Evolutionary conservation across 2,113 vertebrate genomes (phyloP), one percentile per base, ranked within the genome.

Genomic region (Lepisosteus oculatus): DNA sequence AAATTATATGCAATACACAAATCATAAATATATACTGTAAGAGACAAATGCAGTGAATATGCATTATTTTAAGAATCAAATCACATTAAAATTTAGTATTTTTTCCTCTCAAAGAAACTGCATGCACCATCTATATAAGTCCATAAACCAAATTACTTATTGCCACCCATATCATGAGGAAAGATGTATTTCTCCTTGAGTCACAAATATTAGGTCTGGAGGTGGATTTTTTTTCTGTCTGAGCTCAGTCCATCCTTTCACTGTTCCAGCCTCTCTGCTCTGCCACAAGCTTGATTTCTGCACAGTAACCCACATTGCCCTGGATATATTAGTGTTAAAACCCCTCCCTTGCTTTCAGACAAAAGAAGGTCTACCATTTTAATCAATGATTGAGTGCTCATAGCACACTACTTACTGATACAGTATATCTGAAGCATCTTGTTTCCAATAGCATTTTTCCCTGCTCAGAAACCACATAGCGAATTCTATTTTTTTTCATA

Each of bases 251-350:
- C 79, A 83, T 83, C 69, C 81, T 82, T 79, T 86, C 84, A 81
- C 78, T 82, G 81, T 79, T 86, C 77, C 77, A 79, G 79, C 76
- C 89, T 85, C 77, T 81, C 68, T 78, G 76, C 74, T 74, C 78
- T 87, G 86, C 76, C 75, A 81, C 79, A 71, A 74, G 78, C 81
- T 84, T 85, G 80, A 74, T 72, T 51, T 51, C 80, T 85, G 78
- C 82, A 78, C 73, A 86, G 78, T 85, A 87, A 80, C 81, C 84
- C 81, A 89, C 78, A 88, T 84, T 84, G 84, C 83, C 75, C 74
- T 82, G 84, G 81, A 81, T 86, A 87, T 89, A 91, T 89, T 85
- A 88, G 89, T 87, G 87, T 86, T 80, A 69, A 77, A 87, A 90
- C 88, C 87, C 89, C 43, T 1, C 75, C 77, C 79, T 82, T 76